These are phyloP conservation scores for cat (Felis catus) DNA, from an alignment of 2,113 vertebrate genomes.

Conservation along the genomic window DNA sequence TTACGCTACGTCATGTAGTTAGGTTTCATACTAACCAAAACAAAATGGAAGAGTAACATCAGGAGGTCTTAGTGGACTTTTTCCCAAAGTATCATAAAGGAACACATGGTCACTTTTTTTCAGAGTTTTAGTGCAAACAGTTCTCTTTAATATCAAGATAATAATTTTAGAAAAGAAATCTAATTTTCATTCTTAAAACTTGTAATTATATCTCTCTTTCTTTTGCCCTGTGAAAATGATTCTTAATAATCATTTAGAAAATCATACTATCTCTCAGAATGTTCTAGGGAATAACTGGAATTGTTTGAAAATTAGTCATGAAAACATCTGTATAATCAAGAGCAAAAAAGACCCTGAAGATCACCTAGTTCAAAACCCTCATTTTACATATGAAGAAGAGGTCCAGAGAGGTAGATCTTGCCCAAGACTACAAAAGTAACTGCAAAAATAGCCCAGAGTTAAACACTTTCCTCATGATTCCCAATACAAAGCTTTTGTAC, in stretches of 20 bases:
- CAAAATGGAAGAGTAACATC: not conserved
- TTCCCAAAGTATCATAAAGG: not conserved
- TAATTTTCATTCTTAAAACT: not conserved
- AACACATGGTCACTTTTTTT: not conserved
- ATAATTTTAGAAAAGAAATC: not conserved
- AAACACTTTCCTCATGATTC: not conserved
- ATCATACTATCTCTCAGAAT: not conserved
- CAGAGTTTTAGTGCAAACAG: not conserved
- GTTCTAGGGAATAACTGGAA: not conserved
- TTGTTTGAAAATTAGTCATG: not conserved
- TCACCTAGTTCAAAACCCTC: not conserved
- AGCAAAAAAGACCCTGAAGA: not conserved
- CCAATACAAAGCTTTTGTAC: not conserved
- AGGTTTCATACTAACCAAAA: not conserved
- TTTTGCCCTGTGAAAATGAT: not conserved
- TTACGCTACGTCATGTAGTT: not conserved
- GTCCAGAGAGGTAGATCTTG: not conserved
- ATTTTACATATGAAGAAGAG: not conserved
- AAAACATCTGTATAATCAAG: not conserved
- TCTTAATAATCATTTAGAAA: constrained; percentile 14
- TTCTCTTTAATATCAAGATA: not conserved
- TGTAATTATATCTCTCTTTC: not conserved
- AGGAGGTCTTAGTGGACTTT: not conserved
- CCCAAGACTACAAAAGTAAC: not conserved
- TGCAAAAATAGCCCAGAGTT: not conserved